Base-by-base conservation (phyloP, 2,797 vertebrate species). In the Onychomys leucogaster region DNA sequence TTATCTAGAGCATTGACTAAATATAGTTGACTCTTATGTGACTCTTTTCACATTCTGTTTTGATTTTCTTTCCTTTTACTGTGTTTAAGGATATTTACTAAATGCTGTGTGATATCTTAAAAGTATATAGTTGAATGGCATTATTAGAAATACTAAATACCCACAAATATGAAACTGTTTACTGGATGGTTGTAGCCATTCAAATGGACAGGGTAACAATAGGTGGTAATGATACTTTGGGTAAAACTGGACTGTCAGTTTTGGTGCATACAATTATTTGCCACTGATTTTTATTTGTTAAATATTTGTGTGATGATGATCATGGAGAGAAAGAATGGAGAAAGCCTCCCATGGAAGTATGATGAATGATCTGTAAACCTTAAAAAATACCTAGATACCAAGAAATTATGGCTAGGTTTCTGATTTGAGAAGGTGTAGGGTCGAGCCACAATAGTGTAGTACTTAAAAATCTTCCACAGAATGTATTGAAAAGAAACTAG, bases 31-130 rank as follows among this genome's bases (percentile, higher is more conserved):
- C 6, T 37, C 43, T 87, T 65, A 59, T 77, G 92, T 95, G 59
- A 82, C 6, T n/a, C 10, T 90, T 88, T n/a, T 29, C 19, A 57
- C 46, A 34, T 14, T 4, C 43, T 85, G 19, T 43, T 90, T 95
- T 89, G 21, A 71, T 81, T 88, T 94, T 89, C 27, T 82, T 89
- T 84, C 46, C 16, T 89, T 93, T 57, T 89, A 83, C 75, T 82
- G 12, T 91, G 37, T 52, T 41, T 65, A 46, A 43, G 65, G 25
- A 81, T 88, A 46, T 94, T 95, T 86, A 87, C 7, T 12, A 67
- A 19, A 78, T 85, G 21, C 9, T 9, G 2, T 57, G 55, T 85
- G 41, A 90, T 8, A 5, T 0, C 7, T 32, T 3, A 76, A 78
- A 94, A 23, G 6, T n/a, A 16, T 37, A 43, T 21, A 92, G 46